These are phyloP conservation scores for Odontamblyopus rebecca DNA, from an alignment of 2,797 vertebrate species.

Conservation along the genomic window DNA sequence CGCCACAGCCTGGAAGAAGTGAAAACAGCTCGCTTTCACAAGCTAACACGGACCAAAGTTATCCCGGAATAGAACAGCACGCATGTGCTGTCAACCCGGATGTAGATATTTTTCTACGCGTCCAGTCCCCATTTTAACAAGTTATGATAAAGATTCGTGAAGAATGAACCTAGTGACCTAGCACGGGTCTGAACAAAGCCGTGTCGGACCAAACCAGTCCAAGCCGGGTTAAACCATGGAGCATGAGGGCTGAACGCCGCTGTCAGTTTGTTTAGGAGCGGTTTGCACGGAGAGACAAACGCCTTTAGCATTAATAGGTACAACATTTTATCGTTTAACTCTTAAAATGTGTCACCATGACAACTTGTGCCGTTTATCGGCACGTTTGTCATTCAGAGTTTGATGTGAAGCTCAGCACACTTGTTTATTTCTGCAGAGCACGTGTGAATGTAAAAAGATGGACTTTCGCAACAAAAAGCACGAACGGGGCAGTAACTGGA, in stretches of 20 bases:
- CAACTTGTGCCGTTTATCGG: background rate
- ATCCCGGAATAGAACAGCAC: slow-evolving; percentile 90
- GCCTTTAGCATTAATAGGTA: slow-evolving; percentile 4
- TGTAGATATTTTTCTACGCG: slow-evolving; percentile 71
- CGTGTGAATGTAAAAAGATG: slow-evolving; percentile 64
- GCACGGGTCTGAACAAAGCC: slow-evolving; percentile 15
- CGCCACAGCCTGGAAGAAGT: slow-evolving; percentile 44
- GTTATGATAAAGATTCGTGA: slow-evolving; percentile 21
- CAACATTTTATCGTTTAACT: background rate
- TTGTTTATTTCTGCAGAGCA: slow-evolving; percentile 22
- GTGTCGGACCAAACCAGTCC: slow-evolving; percentile 33
- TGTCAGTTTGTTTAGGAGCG: slow-evolving; percentile 22
- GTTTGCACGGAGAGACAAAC: slow-evolving; percentile 37
- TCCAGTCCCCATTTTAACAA: slow-evolving; percentile 47
- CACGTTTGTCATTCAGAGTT: background rate
- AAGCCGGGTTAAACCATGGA: slow-evolving; percentile 45
- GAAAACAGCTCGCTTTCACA: slow-evolving; percentile 56
- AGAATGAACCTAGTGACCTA: slow-evolving; percentile 12
- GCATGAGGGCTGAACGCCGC: slow-evolving; percentile 18
- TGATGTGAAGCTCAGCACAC: background rate
- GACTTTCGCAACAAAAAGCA: slow-evolving; percentile 88
- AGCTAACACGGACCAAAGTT: slow-evolving; percentile 86
- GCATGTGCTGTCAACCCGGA: slow-evolving; percentile 90
- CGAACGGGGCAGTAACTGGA: slow-evolving; percentile 90
- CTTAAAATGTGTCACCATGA: background rate